phyloP scores from a whole-genome alignment of 2,797 vertebrate species.

The Chelon auratus region DNA sequence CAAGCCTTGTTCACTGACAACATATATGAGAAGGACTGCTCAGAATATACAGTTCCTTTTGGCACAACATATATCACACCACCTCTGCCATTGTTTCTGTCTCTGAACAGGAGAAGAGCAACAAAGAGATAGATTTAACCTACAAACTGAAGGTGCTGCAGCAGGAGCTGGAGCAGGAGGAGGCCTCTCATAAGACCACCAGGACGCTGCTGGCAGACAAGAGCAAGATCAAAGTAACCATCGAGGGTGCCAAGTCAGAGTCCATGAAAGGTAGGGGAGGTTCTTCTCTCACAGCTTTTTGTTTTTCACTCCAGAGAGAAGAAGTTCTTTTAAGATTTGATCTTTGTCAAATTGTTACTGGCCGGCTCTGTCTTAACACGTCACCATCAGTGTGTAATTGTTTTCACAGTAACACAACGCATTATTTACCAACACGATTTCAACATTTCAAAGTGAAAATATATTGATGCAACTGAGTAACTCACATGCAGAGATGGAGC shows the following conservation, averaged over 20 bases:
- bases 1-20: no score
- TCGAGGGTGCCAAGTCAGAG: slow-evolving; percentile 97
- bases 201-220: slow-evolving; percentile 95
- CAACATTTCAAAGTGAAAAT: neutral
- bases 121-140: slow-evolving; percentile 98
- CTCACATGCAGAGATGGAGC: slow-evolving; percentile 90
- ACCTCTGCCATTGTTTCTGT: neutral
- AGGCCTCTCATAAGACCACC: slow-evolving; percentile 94
- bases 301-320: neutral
- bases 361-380: neutral
- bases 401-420: no score
- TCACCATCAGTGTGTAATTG: neutral
- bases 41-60: neutral
- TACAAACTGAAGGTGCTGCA: slow-evolving; percentile 98
- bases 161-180: slow-evolving; percentile 96
- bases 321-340: neutral
- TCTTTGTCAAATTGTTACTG: neutral
- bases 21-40: no score
- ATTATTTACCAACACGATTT: neutral
- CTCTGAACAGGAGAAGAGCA: slow-evolving; percentile 92
- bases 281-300: neutral
- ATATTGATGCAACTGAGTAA: neutral
- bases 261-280: slow-evolving; percentile 91
- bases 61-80: neutral
- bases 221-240: slow-evolving; percentile 97